phyloP scores from a whole-genome alignment of 2,797 vertebrate species.

The Picus viridis region DNA sequence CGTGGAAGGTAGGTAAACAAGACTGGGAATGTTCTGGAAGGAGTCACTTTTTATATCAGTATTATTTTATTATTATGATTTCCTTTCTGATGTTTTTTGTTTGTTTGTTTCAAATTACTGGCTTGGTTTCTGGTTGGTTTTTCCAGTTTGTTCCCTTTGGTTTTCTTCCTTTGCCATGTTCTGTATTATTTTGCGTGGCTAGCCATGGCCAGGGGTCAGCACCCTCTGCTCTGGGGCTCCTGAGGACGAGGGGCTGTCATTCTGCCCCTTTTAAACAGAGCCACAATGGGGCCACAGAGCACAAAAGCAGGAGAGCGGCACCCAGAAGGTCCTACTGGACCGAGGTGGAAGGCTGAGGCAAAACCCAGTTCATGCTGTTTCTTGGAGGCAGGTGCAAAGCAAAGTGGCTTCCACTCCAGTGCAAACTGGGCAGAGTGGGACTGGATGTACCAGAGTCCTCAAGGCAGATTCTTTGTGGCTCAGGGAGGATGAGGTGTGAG shows the following conservation, averaged over 20 bases:
- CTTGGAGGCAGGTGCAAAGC: not conserved
- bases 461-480: not conserved
- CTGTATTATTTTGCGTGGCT: conserved; percentile 62
- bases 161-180: conserved; percentile 33
- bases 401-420: not conserved
- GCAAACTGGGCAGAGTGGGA: not conserved
- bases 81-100: conserved; percentile 58
- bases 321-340: not conserved
- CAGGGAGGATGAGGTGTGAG: not conserved
- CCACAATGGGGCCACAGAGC: not conserved
- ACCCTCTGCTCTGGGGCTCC: not conserved
- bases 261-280: not conserved
- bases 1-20: conserved; percentile 82
- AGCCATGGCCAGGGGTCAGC: conserved; percentile 50
- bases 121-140: conserved; percentile 70
- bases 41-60: conserved; percentile 66
- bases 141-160: conserved; percentile 27
- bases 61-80: conserved; percentile 83
- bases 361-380: not conserved
- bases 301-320: not conserved
- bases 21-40: conserved; percentile 75
- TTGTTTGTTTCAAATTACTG: conserved; percentile 72
- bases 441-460: not conserved
- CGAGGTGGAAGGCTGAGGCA: not conserved
- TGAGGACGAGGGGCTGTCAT: not conserved